Base-by-base conservation (phyloP, 1,140 invertebrate genomes). In the Aphidius gifuensis region DNA sequence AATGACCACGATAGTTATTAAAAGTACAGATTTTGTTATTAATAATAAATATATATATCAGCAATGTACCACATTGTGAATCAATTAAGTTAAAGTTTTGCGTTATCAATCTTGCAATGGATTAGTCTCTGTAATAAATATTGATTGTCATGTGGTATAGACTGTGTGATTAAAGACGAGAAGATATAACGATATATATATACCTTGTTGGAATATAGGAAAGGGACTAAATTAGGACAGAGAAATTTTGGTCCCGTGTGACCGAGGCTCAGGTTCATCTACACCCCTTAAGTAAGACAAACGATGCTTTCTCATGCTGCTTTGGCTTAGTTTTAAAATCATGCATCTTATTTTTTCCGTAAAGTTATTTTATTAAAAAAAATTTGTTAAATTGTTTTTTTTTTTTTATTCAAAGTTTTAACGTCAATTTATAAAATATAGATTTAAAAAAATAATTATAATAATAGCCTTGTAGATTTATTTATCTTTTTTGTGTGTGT, bases 201-300 rank as follows among this genome's bases (percentile, higher is more conserved):
- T 40, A 45, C 38, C 53, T 58, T 53, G 60, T 57, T 44, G 49
- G 57, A 62, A 60, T 16, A 16, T 16, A 16, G 16, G 16, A 16
- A 16, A 16, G 54, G 59, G 54, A 57, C 45, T 51, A 62, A 61
- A 66, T 64, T 61, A 64, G 64, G 67, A 54, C 64, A 62, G 62
- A 61, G 65, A 64, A 64, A 67, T 65, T 69, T 65, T 60, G 58
- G 58, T 69, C 68, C 68, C 65, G 32, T 53, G 67, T 64, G 64
- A 60, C 59, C 61, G 56, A 58, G 60, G 55, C 62, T 63, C 62
- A 64, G 62, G 49, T 62, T 66, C 60, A 66, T 67, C 57, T 63
- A 69, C 57, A 32, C 58, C 50, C 55, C 50, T 63, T 69, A 69
- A 69, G 68, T 69, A 69, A 69, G 68, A 69, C 64, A 67, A 69